phyloP scores from a whole-genome alignment of 2,113 vertebrate genomes.

The Prunella fulvescens region DNA sequence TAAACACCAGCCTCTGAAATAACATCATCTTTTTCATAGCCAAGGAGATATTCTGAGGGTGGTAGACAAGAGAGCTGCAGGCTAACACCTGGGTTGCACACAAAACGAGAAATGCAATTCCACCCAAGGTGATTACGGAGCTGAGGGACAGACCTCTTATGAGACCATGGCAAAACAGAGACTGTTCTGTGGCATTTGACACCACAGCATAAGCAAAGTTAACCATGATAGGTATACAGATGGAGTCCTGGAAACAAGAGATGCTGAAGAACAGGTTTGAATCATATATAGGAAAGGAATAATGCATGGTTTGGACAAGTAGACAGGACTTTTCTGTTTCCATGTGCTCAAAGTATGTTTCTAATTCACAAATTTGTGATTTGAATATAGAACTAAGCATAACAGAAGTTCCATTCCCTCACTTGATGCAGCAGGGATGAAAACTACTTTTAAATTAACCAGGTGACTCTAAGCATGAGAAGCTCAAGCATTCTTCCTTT shows the following conservation, averaged over 20 bases:
- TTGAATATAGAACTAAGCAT: neutral
- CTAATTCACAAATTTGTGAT: neutral
- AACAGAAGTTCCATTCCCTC: neutral
- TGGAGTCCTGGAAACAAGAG: neutral
- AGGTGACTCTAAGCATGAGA: neutral
- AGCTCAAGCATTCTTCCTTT: neutral
- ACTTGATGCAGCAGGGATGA: rapidly evolving
- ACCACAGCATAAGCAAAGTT: neutral
- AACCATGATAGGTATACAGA: rapidly evolving
- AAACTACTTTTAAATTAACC: neutral
- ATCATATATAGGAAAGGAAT: neutral
- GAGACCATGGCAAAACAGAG: neutral
- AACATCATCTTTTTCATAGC: neutral
- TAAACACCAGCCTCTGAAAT: neutral
- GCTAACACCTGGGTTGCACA: neutral
- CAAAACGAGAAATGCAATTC: neutral
- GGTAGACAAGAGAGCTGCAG: neutral
- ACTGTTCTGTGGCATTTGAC: neutral
- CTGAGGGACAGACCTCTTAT: neutral
- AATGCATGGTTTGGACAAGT: neutral
- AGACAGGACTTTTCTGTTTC: neutral
- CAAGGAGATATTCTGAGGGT: neutral
- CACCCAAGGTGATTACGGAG: neutral
- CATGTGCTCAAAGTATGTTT: neutral
- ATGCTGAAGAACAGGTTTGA: neutral